These are phyloP conservation scores for Dipodomys merriami DNA, from an alignment of 2,113 vertebrate genomes.

Conservation along the genomic window DNA sequence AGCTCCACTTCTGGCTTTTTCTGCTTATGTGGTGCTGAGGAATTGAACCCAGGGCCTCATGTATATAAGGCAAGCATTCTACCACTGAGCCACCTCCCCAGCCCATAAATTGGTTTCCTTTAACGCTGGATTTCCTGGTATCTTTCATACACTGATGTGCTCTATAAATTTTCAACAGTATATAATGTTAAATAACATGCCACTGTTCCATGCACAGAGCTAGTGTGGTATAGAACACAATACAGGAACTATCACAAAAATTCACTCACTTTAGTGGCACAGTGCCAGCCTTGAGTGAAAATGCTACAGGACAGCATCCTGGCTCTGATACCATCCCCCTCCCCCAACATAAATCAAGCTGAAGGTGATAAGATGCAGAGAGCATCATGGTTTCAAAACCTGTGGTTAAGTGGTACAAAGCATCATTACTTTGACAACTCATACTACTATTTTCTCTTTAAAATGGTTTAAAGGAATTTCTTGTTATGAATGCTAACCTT, in stretches of 20 bases:
- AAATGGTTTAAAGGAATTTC: slow-evolving; percentile 54
- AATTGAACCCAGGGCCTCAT: too few species aligned
- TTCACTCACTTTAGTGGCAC: not conserved
- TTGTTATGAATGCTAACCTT: slow-evolving; percentile 39
- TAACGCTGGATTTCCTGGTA: not conserved
- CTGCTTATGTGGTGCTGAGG: too few species aligned
- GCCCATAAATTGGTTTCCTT: not conserved
- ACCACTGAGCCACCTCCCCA: too few species aligned
- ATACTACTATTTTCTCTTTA: slow-evolving; percentile 39
- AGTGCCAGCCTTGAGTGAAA: too few species aligned
- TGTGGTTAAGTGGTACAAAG: slow-evolving; percentile 19
- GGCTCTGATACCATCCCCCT: too few species aligned
- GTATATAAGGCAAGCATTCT: too few species aligned
- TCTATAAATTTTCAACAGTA: not conserved
- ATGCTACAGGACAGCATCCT: too few species aligned
- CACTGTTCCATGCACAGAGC: not conserved
- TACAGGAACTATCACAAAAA: not conserved
- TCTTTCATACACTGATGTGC: not conserved
- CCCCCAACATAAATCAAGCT: not conserved
- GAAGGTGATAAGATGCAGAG: not conserved
- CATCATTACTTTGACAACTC: slow-evolving; percentile 49
- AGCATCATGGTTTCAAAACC: not conserved
- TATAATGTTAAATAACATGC: not conserved
- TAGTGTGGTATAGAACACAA: not conserved
- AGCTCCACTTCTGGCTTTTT: too few species aligned